phyloP scores from a whole-genome alignment of 30 jellyfish, hydroid and myxozoan genomes.

The Catostylus mosaicus region DNA sequence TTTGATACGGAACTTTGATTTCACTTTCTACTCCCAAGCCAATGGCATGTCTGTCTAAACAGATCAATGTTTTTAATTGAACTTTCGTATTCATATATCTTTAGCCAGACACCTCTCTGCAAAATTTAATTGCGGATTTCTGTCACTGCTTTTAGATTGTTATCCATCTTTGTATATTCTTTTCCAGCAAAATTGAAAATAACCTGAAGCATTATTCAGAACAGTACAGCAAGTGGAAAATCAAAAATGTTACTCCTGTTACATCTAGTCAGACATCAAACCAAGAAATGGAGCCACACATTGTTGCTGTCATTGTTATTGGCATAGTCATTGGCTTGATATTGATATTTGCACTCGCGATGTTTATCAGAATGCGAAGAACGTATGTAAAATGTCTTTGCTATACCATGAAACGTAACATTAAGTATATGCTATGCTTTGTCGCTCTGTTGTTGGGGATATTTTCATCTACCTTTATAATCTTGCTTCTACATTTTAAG shows the following conservation, averaged over 20 bases:
- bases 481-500: not conserved
- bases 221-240: slow-evolving; percentile 33
- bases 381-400: slow-evolving; percentile 7
- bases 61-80: no score
- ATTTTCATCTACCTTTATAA: not conserved
- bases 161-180: not conserved
- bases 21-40: no score
- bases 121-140: no score
- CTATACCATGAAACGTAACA: no score
- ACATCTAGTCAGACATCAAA: slow-evolving; percentile 12
- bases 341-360: slow-evolving; percentile 18
- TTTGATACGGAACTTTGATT: no score
- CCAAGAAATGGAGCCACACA: slow-evolving; percentile 32
- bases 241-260: slow-evolving; percentile 9
- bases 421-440: not conserved
- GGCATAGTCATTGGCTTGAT: slow-evolving; percentile 39
- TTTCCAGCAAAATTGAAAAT: slow-evolving; percentile 24
- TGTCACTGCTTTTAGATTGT: no score
- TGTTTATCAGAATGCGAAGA: slow-evolving; percentile 30
- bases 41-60: no score
- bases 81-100: no score
- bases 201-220: slow-evolving; percentile 5
- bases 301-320: slow-evolving; percentile 35
- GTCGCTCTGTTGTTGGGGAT: no score
- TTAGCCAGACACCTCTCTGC: no score